phyloP scores from a whole-genome alignment of 2,888 invertebrate genomes.

The Drosophila monieri region DNA sequence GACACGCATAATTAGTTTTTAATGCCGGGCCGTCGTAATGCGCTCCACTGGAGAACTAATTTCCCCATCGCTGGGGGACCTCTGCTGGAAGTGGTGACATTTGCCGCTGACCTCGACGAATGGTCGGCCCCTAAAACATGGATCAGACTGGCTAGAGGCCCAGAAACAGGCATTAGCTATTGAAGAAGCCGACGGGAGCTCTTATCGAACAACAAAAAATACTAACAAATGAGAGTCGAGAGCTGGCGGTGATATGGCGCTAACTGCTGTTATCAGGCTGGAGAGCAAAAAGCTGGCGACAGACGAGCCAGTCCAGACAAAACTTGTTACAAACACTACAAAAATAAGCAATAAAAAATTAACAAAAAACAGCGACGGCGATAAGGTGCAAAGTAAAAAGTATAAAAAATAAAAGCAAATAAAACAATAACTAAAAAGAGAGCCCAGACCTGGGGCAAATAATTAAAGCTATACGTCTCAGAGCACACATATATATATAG shows the following conservation, averaged over 20 bases:
- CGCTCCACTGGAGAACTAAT: conserved; percentile 29
- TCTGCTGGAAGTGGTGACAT: conserved; percentile 53
- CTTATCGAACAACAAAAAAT: conserved; percentile 46
- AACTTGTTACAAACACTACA: conserved; percentile 5
- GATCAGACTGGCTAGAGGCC: conserved; percentile 13
- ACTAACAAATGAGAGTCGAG: conserved; percentile 18
- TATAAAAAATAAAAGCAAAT: conserved; percentile 12
- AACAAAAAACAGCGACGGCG: conserved; percentile 22
- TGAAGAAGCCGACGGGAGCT: conserved; percentile 27
- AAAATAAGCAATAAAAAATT: conserved; percentile 15
- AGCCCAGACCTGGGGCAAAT: conserved; percentile 27
- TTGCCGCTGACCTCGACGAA: conserved; percentile 60
- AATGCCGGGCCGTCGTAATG: conserved; percentile 15
- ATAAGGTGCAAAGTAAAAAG: conserved; percentile 45
- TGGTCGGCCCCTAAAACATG: conserved; percentile 52
- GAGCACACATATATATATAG: conserved; percentile 8
- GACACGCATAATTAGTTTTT: conserved; percentile 69
- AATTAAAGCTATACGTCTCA: conserved; percentile 20
- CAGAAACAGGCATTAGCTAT: conserved; percentile 21
- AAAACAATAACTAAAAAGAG: conserved; percentile 43
- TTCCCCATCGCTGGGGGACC: background rate
- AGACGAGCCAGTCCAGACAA: conserved; percentile 32
- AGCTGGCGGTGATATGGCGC: conserved; percentile 48
- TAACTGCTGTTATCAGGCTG: conserved; percentile 55
- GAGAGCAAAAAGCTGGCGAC: conserved; percentile 16